Evolutionary conservation across 1,140 invertebrate genomes (phyloP), one percentile per base, ranked within the genome.

Genomic region (Caenorhabditis tropicalis): DNA sequence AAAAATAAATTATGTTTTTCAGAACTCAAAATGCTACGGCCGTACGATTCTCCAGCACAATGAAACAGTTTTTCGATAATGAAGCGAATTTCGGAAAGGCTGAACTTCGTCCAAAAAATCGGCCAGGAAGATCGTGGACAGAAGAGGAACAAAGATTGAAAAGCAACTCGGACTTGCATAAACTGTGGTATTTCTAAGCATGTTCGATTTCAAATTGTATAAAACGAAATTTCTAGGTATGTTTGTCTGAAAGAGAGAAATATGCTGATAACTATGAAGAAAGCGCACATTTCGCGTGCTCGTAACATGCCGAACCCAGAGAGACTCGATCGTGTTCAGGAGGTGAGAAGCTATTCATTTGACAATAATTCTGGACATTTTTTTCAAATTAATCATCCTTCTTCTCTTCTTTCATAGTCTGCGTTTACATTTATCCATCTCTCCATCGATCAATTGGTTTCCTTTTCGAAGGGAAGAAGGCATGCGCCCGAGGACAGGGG

Each of bases 251-350:
- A 99, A 93, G 98, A 99, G 92, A 92, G 94, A 82, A 99, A 99
- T 91, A 98, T 98, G 96, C 92, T 99, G 7, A 91, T 97, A 65
- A 99, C 98, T 21, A 98, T 99, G 97, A 95, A 98, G 92, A 93
- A 95, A 84, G 94, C 94, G 89, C 95, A 94, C 89, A 94, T 94
- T 74, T 90, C 93, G 84, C 92, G 94, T 89, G 92, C 91, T 48
- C 92, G 94, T 91, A 86, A 95, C n/a, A 96, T 99, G 92, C 96
- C 97, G 15, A 98, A 94, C 93, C 96, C 96, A 33, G 97, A 99
- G 92, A 93, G 98, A 90, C 93, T 98, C 65, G 96, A 98, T 91
- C 98, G 98, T 93, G 95, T 97, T 87, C 87, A 87, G 15, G 88
- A 89, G 85, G 86, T 86, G n/a, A n/a, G n/a, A n/a, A 51, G 39